Conservation (phyloP, 2,888 invertebrate genomes). For the Melanargia galathea region DNA sequence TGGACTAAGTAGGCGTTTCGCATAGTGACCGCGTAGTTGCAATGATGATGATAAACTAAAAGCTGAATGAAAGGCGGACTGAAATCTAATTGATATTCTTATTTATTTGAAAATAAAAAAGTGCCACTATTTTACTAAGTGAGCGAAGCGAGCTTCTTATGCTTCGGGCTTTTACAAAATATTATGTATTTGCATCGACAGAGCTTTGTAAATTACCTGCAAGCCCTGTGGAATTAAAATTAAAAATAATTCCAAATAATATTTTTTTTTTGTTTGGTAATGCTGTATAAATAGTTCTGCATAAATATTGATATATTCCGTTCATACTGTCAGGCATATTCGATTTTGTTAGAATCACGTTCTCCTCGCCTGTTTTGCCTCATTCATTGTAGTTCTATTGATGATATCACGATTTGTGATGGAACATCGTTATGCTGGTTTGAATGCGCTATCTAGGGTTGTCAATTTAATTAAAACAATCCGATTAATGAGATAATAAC, state of each 20-base stretch:
- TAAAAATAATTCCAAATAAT: neutral
- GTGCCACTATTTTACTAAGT: no score
- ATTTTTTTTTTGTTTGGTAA: neutral
- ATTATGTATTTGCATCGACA: no score
- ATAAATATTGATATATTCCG: neutral
- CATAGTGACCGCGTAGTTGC: no score
- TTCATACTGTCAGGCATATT: neutral
- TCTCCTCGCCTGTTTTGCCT: constrained; percentile 4
- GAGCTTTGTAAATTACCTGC: no score
- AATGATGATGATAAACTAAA: no score
- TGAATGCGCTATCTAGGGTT: constrained; percentile 6
- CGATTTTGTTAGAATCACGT: neutral
- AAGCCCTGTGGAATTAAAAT: neutral
- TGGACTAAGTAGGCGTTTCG: no score
- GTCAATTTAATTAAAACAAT: neutral
- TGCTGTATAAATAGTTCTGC: neutral
- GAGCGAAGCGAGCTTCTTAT: no score
- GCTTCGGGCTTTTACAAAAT: no score
- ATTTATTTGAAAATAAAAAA: no score
- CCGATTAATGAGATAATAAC: neutral
- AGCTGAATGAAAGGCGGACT: no score
- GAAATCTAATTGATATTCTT: no score
- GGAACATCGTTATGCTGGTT: constrained; percentile 10
- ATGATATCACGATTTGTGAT: constrained; percentile 14
- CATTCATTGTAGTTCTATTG: constrained; percentile 9